Percentiles rank a stretch among this genome's conserved stretches.
phyloP scores from a whole-genome alignment of 2,888 invertebrate genomes.

The Drepanosiphum platanoidis region DNA sequence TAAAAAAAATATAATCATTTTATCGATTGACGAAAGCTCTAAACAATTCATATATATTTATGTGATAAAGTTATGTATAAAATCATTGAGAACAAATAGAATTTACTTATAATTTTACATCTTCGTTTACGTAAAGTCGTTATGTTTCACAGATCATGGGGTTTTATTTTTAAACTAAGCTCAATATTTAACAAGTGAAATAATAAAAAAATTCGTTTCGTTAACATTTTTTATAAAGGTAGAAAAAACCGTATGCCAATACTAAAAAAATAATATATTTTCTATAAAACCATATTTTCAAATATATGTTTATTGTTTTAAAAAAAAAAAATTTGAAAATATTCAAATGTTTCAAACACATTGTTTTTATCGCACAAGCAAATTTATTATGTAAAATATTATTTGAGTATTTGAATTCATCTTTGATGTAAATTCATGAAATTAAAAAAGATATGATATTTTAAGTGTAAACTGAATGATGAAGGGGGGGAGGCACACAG shows the following conservation, averaged over 20 bases:
- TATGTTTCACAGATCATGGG: neutral
- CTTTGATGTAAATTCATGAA: neutral
- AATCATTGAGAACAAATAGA: slow-evolving; percentile 10
- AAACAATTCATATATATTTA: no score
- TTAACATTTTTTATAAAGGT: slow-evolving; percentile 31
- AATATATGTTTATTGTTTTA: neutral
- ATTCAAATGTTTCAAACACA: no score
- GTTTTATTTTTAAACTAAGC: slow-evolving; percentile 5
- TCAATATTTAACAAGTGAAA: slow-evolving; percentile 22
- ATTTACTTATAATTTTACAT: neutral
- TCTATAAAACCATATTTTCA: neutral
- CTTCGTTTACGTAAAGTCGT: neutral
- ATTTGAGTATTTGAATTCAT: neutral
- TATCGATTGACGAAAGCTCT: no score
- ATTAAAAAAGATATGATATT: neutral
- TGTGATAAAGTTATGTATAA: neutral
- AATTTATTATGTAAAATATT: neutral
- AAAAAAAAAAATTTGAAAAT: slow-evolving; percentile 6
- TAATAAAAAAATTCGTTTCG: neutral
- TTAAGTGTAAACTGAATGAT: neutral
- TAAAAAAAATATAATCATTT: no score
- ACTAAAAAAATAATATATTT: slow-evolving; percentile 13
- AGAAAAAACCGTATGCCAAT: slow-evolving; percentile 2
- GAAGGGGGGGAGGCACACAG: no score
- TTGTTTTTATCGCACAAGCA: neutral